These are phyloP conservation scores for Dermatophagoides farinae DNA, from an alignment of 1,140 invertebrate genomes.

Conservation along the genomic window DNA sequence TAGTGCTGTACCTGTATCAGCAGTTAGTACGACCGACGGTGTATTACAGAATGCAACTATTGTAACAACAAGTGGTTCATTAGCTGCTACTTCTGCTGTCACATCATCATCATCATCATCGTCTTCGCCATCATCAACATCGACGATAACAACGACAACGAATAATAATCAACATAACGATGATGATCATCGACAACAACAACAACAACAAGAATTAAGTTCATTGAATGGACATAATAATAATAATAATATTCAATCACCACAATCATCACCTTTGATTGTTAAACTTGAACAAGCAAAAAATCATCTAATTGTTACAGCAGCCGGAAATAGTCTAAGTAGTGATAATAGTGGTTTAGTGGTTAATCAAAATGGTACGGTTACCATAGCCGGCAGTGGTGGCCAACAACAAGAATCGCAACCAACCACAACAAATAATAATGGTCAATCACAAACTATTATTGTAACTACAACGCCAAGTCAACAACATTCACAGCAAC, in stretches of 20 bases:
- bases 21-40: conserved; percentile 3
- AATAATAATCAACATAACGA: too few species aligned
- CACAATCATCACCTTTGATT: not conserved
- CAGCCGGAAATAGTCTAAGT: not conserved
- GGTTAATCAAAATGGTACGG: too few species aligned
- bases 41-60: conserved; percentile 7
- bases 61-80: conserved; percentile 4
- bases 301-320: conserved; percentile 6
- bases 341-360: not conserved
- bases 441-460: not conserved
- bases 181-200: not conserved
- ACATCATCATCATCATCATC: not conserved
- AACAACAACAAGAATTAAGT: not conserved
- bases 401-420: too few species aligned
- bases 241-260: too few species aligned
- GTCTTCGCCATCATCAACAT: too few species aligned
- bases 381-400: too few species aligned
- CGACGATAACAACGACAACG: too few species aligned
- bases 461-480: not conserved
- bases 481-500: not conserved
- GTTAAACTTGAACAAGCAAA: not conserved
- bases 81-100: not conserved
- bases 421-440: too few species aligned
- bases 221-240: not conserved
- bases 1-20: conserved; percentile 4